Evolutionary conservation across 1,140 invertebrate species (phyloP).

Genomic region (Philopotamus ludificatus): DNA sequence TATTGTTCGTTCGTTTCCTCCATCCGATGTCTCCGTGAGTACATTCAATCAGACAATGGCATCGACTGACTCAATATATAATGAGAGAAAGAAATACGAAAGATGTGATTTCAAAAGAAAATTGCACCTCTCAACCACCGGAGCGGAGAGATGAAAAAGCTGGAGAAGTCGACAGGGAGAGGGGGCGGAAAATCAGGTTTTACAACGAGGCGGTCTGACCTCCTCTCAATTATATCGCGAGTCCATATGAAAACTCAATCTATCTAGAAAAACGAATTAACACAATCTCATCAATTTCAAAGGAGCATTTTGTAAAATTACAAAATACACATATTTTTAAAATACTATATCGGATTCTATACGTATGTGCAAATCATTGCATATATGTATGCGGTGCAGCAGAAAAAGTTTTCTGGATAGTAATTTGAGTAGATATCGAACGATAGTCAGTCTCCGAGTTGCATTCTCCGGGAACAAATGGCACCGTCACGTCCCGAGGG

Average conservation of each 20-base stretch:
- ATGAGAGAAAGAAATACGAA: neutral
- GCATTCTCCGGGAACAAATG: constrained; percentile 34
- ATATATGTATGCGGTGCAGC: too few species aligned
- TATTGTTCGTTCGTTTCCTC: neutral
- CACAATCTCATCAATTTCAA: too few species aligned
- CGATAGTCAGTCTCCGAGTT: constrained; percentile 19
- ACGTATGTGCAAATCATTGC: too few species aligned
- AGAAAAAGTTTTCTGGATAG: constrained; percentile 13
- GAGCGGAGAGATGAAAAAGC: neutral
- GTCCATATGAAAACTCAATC: neutral
- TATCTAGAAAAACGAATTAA: neutral
- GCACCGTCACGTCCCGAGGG: constrained; percentile 32
- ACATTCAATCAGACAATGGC: constrained; percentile 13
- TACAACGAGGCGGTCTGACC: neutral
- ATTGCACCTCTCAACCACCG: constrained; percentile 1
- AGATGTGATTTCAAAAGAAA: constrained; percentile 12
- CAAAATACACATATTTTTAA: too few species aligned
- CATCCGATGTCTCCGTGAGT: neutral
- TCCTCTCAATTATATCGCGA: neutral
- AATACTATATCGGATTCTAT: too few species aligned
- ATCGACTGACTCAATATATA: constrained; percentile 5
- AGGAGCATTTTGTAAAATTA: too few species aligned
- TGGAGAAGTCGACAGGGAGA: too few species aligned
- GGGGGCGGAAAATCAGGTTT: neutral
- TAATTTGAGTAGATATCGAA: neutral